Evolutionary conservation across 2,888 invertebrate genomes (phyloP).

Genomic region (Trachelus iudaicus): DNA sequence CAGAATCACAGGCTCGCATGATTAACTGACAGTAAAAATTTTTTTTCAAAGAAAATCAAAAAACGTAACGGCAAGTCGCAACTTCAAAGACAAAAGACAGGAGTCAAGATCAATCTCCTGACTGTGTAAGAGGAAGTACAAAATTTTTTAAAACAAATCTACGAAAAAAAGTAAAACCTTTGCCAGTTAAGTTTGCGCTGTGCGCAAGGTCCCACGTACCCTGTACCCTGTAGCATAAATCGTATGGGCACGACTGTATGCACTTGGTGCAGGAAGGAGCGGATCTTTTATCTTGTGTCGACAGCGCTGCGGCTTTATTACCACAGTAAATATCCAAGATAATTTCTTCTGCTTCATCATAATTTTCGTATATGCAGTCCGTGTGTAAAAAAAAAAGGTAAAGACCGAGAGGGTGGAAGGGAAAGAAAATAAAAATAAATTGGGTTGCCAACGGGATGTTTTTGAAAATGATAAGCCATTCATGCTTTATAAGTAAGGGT

Average conservation of each 20-base stretch:
- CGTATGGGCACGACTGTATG: constrained; percentile 8
- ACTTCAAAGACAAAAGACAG: too few species aligned
- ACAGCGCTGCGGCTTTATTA: constrained; percentile 14
- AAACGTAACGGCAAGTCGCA: too few species aligned
- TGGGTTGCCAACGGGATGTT: background rate
- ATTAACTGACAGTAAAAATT: too few species aligned
- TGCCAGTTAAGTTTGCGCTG: background rate
- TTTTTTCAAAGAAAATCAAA: too few species aligned
- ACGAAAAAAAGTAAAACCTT: too few species aligned
- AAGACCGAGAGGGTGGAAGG: too few species aligned
- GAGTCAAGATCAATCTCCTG: background rate
- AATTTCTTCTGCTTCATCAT: constrained; percentile 12
- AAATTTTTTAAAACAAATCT: too few species aligned
- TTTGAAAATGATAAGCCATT: background rate
- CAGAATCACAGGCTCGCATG: too few species aligned
- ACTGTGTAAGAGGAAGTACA: background rate
- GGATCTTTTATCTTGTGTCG: constrained; percentile 19
- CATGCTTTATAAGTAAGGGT: background rate
- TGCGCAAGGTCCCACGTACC: background rate
- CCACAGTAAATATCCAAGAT: constrained; percentile 17
- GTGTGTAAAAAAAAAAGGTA: too few species aligned
- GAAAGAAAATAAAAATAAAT: background rate
- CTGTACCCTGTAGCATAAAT: background rate
- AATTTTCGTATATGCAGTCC: too few species aligned
- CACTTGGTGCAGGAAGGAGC: constrained; percentile 6